Percentiles rank a stretch among this genome's conserved stretches.
Evolutionary conservation across 2,888 invertebrate genomes (phyloP).

Genomic region (Tholera decimalis): DNA sequence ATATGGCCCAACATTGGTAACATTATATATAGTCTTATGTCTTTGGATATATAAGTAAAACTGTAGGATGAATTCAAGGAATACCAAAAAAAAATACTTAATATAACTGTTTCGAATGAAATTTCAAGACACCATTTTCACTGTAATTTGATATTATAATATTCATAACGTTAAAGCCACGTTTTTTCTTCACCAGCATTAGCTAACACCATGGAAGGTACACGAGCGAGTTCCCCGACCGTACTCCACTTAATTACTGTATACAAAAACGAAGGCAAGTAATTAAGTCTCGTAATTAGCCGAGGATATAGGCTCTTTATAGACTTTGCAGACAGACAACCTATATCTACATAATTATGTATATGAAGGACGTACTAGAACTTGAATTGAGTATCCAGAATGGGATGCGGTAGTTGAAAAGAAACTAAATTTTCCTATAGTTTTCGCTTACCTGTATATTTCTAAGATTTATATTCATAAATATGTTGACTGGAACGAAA

Average conservation of each 20-base stretch:
- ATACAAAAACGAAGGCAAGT: constrained; percentile 70
- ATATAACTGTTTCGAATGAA: not conserved
- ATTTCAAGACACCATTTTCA: not conserved
- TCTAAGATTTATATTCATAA: not conserved
- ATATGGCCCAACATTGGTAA: no score
- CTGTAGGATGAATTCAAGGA: no score
- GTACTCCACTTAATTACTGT: constrained; percentile 65
- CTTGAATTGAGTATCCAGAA: constrained; percentile 11
- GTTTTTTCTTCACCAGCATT: not conserved
- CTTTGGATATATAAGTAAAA: no score
- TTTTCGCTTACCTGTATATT: not conserved
- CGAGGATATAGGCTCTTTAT: constrained; percentile 60
- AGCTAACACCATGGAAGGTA: constrained; percentile 6
- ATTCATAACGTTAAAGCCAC: not conserved
- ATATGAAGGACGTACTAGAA: not conserved
- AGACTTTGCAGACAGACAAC: constrained; percentile 36
- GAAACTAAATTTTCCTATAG: not conserved
- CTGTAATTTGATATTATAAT: not conserved
- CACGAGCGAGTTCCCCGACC: constrained; percentile 18
- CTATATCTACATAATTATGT: constrained; percentile 27
- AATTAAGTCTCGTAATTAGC: constrained; percentile 72
- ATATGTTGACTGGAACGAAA: no score
- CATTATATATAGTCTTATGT: no score
- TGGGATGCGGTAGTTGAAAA: not conserved
- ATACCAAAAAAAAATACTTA: not conserved